Conservation (phyloP, 1,140 invertebrate species). For the Drosophila chauvacae region DNA sequence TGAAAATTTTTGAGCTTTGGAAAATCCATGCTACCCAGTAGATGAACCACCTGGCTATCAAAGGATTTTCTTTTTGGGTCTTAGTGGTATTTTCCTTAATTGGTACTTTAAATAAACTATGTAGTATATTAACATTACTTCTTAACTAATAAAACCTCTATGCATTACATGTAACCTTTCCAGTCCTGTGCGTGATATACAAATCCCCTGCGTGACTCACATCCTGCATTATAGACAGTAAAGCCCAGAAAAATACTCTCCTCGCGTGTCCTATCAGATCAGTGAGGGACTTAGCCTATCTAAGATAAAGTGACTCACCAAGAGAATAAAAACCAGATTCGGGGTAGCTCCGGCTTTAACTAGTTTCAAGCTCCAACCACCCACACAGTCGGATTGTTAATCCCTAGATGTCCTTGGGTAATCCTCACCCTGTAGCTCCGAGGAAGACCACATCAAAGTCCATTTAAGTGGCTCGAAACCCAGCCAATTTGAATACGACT, state of each 20-base stretch:
- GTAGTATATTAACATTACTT: background rate
- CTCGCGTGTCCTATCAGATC: slow-evolving; percentile 41
- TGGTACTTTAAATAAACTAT: background rate
- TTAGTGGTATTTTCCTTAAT: background rate
- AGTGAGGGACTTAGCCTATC: slow-evolving; percentile 9
- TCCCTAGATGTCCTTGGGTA: slow-evolving; percentile 45
- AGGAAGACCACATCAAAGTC: slow-evolving; percentile 67
- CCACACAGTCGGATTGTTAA: slow-evolving; percentile 16
- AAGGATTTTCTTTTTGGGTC: background rate
- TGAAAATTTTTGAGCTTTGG: background rate
- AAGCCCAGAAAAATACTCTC: background rate
- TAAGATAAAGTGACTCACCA: slow-evolving; percentile 30
- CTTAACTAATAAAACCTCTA: background rate
- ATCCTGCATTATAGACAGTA: background rate
- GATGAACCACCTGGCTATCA: background rate
- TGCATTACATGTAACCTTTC: background rate
- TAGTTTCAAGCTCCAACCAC: background rate
- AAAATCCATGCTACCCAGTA: background rate
- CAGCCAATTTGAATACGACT: slow-evolving; percentile 67
- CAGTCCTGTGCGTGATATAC: slow-evolving; percentile 11
- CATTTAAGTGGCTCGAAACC: slow-evolving; percentile 47
- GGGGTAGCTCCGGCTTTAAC: background rate
- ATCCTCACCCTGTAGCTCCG: slow-evolving; percentile 8
- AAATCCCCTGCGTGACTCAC: slow-evolving; percentile 6
- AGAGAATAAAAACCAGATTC: background rate